Conservation (phyloP, 2,113 vertebrate genomes). For the Formicarius rufipectus region DNA sequence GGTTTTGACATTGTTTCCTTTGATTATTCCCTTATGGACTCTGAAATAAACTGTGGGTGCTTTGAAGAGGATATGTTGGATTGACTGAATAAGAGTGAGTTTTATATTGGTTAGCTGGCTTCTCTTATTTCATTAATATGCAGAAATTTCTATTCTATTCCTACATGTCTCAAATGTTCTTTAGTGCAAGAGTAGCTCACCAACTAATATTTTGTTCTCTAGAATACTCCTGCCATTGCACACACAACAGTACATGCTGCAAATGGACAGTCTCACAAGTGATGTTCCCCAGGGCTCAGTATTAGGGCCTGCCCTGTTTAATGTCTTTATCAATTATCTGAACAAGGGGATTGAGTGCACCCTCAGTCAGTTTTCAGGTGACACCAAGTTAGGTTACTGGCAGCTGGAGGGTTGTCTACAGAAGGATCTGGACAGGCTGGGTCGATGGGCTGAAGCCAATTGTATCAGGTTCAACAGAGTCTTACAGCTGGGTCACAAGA, state of each 20-base stretch:
- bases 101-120: neutral
- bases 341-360: neutral
- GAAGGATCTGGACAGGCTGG: neutral
- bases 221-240: neutral
- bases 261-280: neutral
- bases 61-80: neutral
- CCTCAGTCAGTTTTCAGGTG: neutral
- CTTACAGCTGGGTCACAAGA: neutral
- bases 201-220: neutral
- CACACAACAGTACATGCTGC: neutral
- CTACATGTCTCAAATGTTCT: neutral
- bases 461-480: neutral
- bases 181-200: neutral
- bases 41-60: neutral
- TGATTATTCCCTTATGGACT: neutral
- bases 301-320: neutral
- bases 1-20: neutral
- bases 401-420: neutral
- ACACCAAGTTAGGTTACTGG: neutral
- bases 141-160: neutral
- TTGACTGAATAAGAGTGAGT: neutral
- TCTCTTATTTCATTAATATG: neutral
- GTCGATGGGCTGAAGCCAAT: neutral
- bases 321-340: neutral
- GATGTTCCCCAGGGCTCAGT: neutral